Evolutionary conservation across 2,113 vertebrate species (phyloP).

Genomic region (Anguilla japonica): DNA sequence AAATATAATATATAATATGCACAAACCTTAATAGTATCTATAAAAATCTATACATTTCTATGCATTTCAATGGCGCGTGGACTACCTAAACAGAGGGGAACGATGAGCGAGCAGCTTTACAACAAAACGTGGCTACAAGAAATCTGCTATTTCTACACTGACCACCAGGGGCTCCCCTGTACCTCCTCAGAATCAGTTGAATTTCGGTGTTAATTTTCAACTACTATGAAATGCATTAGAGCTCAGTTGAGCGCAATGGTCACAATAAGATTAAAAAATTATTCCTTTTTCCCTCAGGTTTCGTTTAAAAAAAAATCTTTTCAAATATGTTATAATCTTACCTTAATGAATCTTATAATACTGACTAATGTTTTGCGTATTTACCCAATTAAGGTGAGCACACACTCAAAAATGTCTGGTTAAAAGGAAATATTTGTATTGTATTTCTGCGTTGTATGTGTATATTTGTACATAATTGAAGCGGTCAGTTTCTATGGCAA

Average conservation of each 20-base stretch:
- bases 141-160: constrained; percentile 33
- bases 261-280: background rate
- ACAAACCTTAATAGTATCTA: too few relatives aligned
- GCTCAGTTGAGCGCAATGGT: background rate
- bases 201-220: constrained; percentile 20
- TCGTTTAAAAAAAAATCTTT: background rate
- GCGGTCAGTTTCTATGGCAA: constrained; percentile 71
- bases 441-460: constrained; percentile 32
- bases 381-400: too few relatives aligned
- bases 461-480: constrained; percentile 48
- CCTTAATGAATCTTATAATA: too few relatives aligned
- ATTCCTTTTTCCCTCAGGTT: background rate
- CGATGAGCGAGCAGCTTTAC: background rate
- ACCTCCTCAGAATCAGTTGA: constrained; percentile 33
- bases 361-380: too few relatives aligned
- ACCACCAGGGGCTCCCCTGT: constrained; percentile 61
- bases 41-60: background rate
- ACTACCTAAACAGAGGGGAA: background rate
- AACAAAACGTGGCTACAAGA: background rate
- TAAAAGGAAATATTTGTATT: background rate
- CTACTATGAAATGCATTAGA: background rate
- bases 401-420: too few relatives aligned
- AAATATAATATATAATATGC: background rate
- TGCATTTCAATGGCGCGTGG: background rate
- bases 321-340: too few relatives aligned